Percentiles rank a stretch among this genome's conserved stretches.
Evolutionary conservation across 2,888 invertebrate genomes (phyloP).

Genomic region (Euclidia mi): DNA sequence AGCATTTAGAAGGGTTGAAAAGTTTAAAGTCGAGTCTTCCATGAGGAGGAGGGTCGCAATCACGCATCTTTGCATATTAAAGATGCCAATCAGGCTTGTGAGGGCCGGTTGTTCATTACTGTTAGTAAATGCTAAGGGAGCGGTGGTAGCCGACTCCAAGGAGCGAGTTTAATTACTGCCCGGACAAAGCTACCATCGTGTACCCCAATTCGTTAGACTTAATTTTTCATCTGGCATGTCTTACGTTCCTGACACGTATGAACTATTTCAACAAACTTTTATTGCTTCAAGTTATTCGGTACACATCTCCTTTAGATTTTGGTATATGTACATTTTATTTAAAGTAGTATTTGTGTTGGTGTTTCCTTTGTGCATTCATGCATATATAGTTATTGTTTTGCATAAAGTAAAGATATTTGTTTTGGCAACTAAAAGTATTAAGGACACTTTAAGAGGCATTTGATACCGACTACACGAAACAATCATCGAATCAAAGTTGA

Average conservation of each 20-base stretch:
- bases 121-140: conserved; percentile 60
- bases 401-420: too few species aligned
- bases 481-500: too few species aligned
- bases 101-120: conserved; percentile 68
- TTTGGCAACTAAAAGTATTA: too few species aligned
- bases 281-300: conserved; percentile 22
- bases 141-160: conserved; percentile 40
- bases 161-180: conserved; percentile 75
- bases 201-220: conserved; percentile 40
- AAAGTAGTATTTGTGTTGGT: not conserved
- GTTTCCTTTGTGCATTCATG: too few species aligned
- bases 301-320: conserved; percentile 20
- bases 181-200: conserved; percentile 52
- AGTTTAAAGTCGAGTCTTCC: conserved; percentile 22
- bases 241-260: conserved; percentile 14
- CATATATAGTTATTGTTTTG: too few species aligned
- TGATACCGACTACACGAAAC: too few species aligned
- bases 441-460: too few species aligned
- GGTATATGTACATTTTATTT: conserved; percentile 7
- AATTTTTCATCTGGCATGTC: conserved; percentile 42
- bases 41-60: conserved; percentile 15
- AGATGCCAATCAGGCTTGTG: conserved; percentile 72
- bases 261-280: conserved; percentile 36
- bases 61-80: conserved; percentile 73
- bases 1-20: conserved; percentile 39